Conservation (phyloP, 2,113 vertebrate genomes). For the Philantomba maxwellii region DNA sequence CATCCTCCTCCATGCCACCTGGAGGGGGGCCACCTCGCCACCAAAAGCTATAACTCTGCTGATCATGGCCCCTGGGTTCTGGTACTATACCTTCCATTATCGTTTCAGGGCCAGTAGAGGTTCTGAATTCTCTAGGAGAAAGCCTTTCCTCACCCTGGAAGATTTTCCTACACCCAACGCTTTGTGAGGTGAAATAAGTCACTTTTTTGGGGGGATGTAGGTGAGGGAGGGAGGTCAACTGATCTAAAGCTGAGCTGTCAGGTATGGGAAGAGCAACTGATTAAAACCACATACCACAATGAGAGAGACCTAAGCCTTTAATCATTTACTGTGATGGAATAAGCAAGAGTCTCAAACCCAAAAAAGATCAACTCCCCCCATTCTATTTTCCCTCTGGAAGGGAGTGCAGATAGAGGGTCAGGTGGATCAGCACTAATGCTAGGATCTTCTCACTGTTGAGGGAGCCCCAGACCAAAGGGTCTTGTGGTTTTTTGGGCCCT, state of each 20-base stretch:
- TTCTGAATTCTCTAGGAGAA: too few species aligned
- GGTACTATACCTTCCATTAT: neutral
- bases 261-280: neutral
- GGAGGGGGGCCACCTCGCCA: fast-evolving
- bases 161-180: neutral
- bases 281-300: neutral
- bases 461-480: neutral
- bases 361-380: neutral
- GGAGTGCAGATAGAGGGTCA: neutral
- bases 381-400: neutral
- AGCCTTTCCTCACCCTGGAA: neutral
- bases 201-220: neutral
- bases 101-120: neutral
- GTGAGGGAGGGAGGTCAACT: neutral
- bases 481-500: too few species aligned
- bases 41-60: neutral
- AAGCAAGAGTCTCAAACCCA: neutral
- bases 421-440: fast-evolving
- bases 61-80: fast-evolving
- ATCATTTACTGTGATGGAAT: neutral
- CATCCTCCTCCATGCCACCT: neutral
- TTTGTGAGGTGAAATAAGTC: neutral
- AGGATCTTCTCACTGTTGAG: neutral
- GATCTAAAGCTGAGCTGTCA: neutral
- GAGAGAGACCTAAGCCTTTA: neutral